phyloP scores from a whole-genome alignment of 2,888 invertebrate genomes.

The Pachliopta kotzebuea region DNA sequence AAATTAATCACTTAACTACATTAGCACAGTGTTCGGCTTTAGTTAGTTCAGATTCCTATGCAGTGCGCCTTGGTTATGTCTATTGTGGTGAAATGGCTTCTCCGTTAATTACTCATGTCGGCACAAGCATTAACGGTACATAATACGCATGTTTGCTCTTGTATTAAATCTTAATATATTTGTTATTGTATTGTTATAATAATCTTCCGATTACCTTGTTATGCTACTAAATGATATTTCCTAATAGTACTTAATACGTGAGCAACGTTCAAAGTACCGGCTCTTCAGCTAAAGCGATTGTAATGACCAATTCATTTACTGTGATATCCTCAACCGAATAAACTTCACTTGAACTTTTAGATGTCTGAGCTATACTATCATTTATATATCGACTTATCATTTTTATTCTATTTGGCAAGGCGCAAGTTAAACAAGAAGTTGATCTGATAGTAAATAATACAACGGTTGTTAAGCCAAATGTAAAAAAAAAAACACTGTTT shows the following conservation, averaged over 20 bases:
- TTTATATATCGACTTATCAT: not conserved
- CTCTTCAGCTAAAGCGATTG: not conserved
- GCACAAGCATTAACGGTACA: not conserved
- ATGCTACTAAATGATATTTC: not conserved
- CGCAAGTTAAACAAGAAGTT: no score
- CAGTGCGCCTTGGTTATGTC: not conserved
- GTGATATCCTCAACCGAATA: not conserved
- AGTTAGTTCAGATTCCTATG: not conserved
- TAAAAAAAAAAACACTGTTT: not conserved
- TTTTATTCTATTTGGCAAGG: not conserved
- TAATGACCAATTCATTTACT: slow-evolving; percentile 1
- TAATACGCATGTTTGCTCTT: slow-evolving; percentile 3
- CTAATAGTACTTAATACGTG: slow-evolving; percentile 1
- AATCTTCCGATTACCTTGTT: not conserved
- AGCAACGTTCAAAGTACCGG: not conserved
- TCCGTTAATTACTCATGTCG: slow-evolving; percentile 4
- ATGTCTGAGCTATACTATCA: not conserved
- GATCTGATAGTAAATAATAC: no score
- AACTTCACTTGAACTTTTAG: not conserved
- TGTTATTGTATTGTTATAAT: not conserved
- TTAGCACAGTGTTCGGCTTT: not conserved
- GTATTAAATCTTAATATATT: not conserved
- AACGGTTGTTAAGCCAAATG: no score
- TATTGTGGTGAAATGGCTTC: slow-evolving; percentile 5
- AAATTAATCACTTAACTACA: slow-evolving; percentile 1